Evolutionary conservation across 2,888 invertebrate species (phyloP), one percentile per base, ranked within the genome.

Genomic region (Rhaphigaster nebulosa): DNA sequence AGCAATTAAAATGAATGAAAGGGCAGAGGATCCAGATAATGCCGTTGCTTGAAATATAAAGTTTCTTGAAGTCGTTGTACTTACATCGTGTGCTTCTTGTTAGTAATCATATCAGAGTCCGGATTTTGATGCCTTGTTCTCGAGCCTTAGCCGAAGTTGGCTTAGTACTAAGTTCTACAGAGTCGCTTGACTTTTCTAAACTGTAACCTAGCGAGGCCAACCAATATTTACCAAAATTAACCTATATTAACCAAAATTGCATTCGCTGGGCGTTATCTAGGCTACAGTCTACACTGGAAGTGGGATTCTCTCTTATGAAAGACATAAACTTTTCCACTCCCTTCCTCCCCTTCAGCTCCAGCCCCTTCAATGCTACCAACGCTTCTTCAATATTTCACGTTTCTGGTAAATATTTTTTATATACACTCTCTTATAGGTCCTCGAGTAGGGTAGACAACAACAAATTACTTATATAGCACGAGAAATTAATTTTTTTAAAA

Each of bases 241-340:
- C n/a, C n/a, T n/a, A n/a, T n/a, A n/a, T n/a, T 91, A 91, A 91
- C 91, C 91, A 80, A 91, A 91, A 91, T 91, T 91, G 89, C 91
- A 90, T 91, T 91, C 60, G 41, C n/a, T 70, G 90, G 13, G 56
- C 60, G 70, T 50, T 41, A 29, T 52, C 89, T 34, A 18, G 38
- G 50, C 50, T 65, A 70, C 38, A 10, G 70, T 52, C 50, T 70
- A 45, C 65, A 6, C 89, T 38, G 50, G 41, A 29, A 52, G 89
- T 70, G 70, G 41, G 34, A 38, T 50, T 52, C 76, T 76, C 76
- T 89, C 89, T 89, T 89, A 89, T 76, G 89, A 89, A 89, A 76
- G 70, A 89, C 89, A 89, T 89, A 89, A 89, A 89, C 65, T 89
- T 76, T 56, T n/a, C 89, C 70, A 89, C 41, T 23, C 70, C 70